phyloP scores from a whole-genome alignment of 2,888 invertebrate genomes.

The Limnephilus rhombicus region DNA sequence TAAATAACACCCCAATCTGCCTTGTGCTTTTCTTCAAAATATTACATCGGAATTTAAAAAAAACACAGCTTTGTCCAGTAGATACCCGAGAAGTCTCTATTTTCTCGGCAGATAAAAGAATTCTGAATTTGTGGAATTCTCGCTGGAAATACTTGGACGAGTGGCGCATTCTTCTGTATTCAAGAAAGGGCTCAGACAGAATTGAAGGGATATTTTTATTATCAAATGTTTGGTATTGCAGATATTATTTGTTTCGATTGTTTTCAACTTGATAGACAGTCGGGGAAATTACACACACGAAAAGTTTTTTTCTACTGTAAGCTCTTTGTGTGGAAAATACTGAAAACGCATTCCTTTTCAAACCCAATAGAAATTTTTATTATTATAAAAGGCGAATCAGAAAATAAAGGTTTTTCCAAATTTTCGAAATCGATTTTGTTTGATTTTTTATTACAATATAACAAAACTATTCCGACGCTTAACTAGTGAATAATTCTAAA shows the following conservation, averaged over 20 bases:
- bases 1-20: constrained; percentile 8
- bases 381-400: background rate
- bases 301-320: background rate
- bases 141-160: constrained; percentile 32
- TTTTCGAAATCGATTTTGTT: background rate
- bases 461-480: too few relatives aligned
- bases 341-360: background rate
- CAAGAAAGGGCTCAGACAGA: constrained; percentile 14
- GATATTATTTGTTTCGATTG: background rate
- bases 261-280: background rate
- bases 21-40: constrained; percentile 34
- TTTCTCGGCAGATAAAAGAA: constrained; percentile 22
- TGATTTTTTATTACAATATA: background rate
- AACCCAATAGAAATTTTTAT: background rate
- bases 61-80: constrained; percentile 13
- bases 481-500: too few relatives aligned
- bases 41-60: background rate
- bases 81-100: background rate
- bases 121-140: constrained; percentile 51
- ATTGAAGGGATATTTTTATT: background rate
- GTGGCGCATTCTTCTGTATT: constrained; percentile 30
- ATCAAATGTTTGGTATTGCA: background rate
- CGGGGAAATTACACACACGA: background rate
- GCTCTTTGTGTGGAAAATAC: background rate
- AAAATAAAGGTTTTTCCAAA: background rate